Conservation (phyloP, 2,113 vertebrate species). For the Mormyrus lacerda region DNA sequence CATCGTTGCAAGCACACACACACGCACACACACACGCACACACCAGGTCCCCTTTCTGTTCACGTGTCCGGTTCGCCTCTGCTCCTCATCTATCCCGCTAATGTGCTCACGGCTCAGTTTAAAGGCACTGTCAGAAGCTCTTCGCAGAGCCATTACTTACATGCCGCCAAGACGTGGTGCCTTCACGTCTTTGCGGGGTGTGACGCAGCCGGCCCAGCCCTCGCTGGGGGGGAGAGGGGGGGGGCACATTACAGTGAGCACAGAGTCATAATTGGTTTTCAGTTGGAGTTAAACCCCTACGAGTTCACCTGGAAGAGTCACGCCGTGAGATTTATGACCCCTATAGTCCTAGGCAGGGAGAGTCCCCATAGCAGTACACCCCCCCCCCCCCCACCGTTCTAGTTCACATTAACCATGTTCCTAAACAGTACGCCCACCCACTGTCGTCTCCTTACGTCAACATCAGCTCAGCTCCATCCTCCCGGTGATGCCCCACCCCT, state of each 20-base stretch:
- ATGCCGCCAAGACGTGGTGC: conserved; percentile 61
- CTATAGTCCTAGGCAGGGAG: conserved; percentile 49
- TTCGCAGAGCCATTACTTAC: conserved; percentile 79
- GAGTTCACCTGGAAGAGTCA: conserved; percentile 70
- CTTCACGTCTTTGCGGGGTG: conserved; percentile 54
- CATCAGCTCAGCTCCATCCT: not conserved
- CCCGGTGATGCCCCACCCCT: not conserved
- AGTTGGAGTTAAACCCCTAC: conserved; percentile 55
- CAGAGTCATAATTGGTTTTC: conserved; percentile 74
- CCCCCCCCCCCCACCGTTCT: conserved; percentile 38
- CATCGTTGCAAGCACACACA: too few species aligned
- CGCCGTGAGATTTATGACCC: conserved; percentile 70
- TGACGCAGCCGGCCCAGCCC: conserved; percentile 68
- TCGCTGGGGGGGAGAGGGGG: conserved; percentile 56
- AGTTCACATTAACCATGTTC: conserved; percentile 40
- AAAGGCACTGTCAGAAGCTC: conserved; percentile 82
- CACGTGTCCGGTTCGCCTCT: not conserved
- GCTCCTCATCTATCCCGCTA: not conserved
- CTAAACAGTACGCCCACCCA: not conserved
- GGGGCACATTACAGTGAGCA: conserved; percentile 64
- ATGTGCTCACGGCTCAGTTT: conserved; percentile 66
- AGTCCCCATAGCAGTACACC: conserved; percentile 23
- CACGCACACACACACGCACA: not conserved
- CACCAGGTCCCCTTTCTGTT: not conserved
- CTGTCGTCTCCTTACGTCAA: not conserved